Conservation (phyloP, 2,113 vertebrate species). For the Eulemur rufifrons region DNA sequence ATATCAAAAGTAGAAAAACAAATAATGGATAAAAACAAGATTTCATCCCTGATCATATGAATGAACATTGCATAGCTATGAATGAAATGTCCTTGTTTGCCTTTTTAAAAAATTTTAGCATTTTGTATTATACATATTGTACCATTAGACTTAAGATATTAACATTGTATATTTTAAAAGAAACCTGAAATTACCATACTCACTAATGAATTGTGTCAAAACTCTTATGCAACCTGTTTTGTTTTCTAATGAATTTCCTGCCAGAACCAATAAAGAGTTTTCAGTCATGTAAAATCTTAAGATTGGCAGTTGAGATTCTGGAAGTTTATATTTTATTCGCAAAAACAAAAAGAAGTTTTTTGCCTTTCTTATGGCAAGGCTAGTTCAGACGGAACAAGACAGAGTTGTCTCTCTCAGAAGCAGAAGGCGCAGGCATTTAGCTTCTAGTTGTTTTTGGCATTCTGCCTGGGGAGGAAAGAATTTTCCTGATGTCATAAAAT, state of each 20-base stretch:
- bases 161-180: slow-evolving; percentile 53
- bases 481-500: slow-evolving; percentile 91
- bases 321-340: slow-evolving; percentile 47
- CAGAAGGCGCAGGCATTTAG: slow-evolving; percentile 82
- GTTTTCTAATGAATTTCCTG: slow-evolving; percentile 57
- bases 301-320: slow-evolving; percentile 16
- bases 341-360: slow-evolving; percentile 49
- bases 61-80: slow-evolving; percentile 47
- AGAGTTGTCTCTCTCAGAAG: slow-evolving; percentile 57
- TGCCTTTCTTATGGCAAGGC: slow-evolving; percentile 40
- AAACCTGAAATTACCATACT: slow-evolving; percentile 38
- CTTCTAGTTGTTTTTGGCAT: slow-evolving; percentile 83
- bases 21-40: slow-evolving; percentile 32
- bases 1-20: slow-evolving; percentile 42
- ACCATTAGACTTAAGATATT: slow-evolving; percentile 6
- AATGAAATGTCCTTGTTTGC: slow-evolving; percentile 55
- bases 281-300: slow-evolving; percentile 54
- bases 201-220: slow-evolving; percentile 62
- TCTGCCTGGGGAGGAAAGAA: slow-evolving; percentile 85
- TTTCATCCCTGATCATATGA: slow-evolving; percentile 40
- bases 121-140: slow-evolving; percentile 21
- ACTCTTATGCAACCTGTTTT: slow-evolving; percentile 77
- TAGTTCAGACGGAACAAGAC: slow-evolving; percentile 56
- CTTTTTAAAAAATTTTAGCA: not conserved
- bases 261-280: not conserved